Evolutionary conservation across 1,140 invertebrate species (phyloP), one percentile per base, ranked within the genome.

Genomic region (Dendrolimus kikuchii): DNA sequence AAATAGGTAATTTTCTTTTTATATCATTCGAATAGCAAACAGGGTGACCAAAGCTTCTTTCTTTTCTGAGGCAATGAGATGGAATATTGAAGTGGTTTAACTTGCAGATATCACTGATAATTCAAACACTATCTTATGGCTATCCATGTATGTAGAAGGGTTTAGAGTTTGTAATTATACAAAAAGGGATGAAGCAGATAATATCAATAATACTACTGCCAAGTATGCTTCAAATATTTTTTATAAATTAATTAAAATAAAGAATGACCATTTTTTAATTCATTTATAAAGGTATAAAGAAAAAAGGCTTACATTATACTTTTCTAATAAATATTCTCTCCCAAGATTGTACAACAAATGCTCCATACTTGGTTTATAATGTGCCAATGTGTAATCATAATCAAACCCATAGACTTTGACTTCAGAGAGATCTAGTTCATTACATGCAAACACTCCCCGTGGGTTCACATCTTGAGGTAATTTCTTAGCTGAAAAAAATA

Each of bases 351-450:
- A 99, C 5, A 99, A 90, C n/a, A 99, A 88, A 74, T 94, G 91
- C 80, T 99, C 96, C 76, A 99, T 88, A 41, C 93, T 91, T 10
- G 94, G 93, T 71, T 96, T 97, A 82, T 99, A 99, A 70, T 95
- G 95, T n/a, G 97, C 97, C 58, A 99, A 82, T 0, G 98, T 99
- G 75, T 99, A 99, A 81, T 99, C 98, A 89, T 99, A 99, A 89
- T 99, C 98, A 89, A 99, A 99, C 9, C 98, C 98, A 90, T 98
- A 99, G 1, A 99, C 95, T 71, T 96, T 91, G 40, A 99, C 95
- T 77, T 98, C 95, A 56, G 92, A 90, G 36, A 99, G 83, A 83
- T 98, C 94, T 23, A 99, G 88, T 78, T 99, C 97, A 88, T 99
- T 99, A 85, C 97, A 99, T n/a, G 96, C 96, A 89, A 99, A 99